phyloP scores from a whole-genome alignment of 2,113 vertebrate genomes.

The Lampris incognitus region DNA sequence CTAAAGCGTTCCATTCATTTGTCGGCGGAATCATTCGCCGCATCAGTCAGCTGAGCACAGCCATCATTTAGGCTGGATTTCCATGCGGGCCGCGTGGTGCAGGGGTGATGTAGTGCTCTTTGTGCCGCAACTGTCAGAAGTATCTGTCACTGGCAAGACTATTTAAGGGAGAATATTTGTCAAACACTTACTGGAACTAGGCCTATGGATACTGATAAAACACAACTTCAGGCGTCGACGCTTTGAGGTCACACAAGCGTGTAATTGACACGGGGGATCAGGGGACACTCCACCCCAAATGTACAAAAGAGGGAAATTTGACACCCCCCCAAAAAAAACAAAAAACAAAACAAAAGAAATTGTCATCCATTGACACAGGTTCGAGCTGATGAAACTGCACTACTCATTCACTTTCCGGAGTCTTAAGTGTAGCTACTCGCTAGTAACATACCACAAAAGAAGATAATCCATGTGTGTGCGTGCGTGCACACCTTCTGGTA shows the following conservation, averaged over 20 bases:
- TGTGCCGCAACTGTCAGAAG: conserved; percentile 44
- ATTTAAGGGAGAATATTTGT: conserved; percentile 60
- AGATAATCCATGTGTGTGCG: no score
- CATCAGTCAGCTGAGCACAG: conserved; percentile 31
- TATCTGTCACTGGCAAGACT: conserved; percentile 60
- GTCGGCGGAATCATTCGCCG: conserved; percentile 16
- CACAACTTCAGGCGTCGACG: conserved; percentile 2
- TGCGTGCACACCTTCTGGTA: no score
- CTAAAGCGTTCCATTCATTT: conserved; percentile 13
- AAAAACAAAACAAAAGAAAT: no score
- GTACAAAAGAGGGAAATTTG: no score
- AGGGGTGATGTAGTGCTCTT: conserved; percentile 56
- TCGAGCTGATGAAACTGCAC: no score
- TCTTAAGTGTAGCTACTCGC: no score
- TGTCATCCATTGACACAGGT: no score
- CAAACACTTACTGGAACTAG: conserved; percentile 31
- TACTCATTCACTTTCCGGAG: no score
- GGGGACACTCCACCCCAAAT: no score
- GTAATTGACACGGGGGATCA: no score
- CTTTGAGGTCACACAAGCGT: conserved; percentile 30
- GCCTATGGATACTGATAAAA: conserved; percentile 31
- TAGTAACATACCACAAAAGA: no score
- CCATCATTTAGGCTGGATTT: conserved; percentile 61
- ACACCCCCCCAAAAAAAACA: no score
- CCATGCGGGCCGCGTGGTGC: conserved; percentile 41